These are phyloP conservation scores for Campylomormyrus tamandua DNA, from an alignment of 2,113 vertebrate genomes.

Conservation along the genomic window DNA sequence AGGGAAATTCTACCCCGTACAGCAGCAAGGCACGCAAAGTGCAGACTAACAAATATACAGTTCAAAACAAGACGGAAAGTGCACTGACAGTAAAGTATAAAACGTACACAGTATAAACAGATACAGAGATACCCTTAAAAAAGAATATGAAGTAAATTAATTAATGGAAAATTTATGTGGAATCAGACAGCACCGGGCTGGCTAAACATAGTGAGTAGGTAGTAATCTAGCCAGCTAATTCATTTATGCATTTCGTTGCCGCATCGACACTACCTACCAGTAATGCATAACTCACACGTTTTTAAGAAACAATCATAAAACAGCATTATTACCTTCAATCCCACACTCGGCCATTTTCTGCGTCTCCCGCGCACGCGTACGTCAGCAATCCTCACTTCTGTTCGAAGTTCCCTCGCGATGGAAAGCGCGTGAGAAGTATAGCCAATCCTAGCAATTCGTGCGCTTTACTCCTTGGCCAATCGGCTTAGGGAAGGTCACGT, in stretches of 20 bases:
- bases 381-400: background rate
- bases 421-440: background rate
- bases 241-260: background rate
- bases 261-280: background rate
- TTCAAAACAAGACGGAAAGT: background rate
- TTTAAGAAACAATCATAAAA: background rate
- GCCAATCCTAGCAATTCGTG: background rate
- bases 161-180: background rate
- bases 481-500: background rate
- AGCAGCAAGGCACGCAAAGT: background rate
- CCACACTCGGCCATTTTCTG: conserved; percentile 21
- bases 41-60: background rate
- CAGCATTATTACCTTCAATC: background rate
- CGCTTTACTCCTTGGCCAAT: background rate
- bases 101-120: background rate
- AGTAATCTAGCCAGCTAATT: background rate
- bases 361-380: conserved; percentile 15
- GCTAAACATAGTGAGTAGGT: background rate
- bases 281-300: background rate
- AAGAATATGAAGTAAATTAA: background rate
- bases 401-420: background rate
- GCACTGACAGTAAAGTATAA: background rate
- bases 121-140: background rate
- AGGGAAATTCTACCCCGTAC: background rate
- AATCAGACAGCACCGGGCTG: background rate